Evolutionary conservation across 2,113 vertebrate species (phyloP), one percentile per base, ranked within the genome.

Genomic region (Papio anubis): DNA sequence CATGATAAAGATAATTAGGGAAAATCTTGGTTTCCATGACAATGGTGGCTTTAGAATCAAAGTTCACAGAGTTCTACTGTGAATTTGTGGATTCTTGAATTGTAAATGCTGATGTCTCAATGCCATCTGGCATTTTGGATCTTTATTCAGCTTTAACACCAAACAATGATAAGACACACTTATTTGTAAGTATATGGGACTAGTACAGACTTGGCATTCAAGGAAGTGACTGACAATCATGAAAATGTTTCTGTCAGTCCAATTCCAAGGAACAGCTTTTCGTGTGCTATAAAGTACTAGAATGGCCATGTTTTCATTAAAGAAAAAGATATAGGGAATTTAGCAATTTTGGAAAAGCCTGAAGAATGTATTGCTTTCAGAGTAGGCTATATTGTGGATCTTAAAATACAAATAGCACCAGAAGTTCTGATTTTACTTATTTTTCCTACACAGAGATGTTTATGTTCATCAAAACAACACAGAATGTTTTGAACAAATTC

Each of bases 41-140:
- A 95, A 17, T 27, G 10, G 30, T 38, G 27, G 40, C 61, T 97
- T 97, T 75, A 95, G 68, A 93, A 80, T 83, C 83, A 79, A 96
- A 38, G 38, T 89, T 55, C 82, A 92, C 50, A 68, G 73, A 85
- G 21, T 83, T 93, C 89, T 72, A 30, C 52, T 61, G 13, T 73
- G 52, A 83, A 59, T 55, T 25, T 83, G 78, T 23, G 13, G 48
- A 45, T 86, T 88, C 55, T n/a, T 75, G 79, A 76, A 55, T 13
- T 85, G 66, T 75, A 93, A 85, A 93, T 48, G 35, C 61, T 52
- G 43, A 66, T 48, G 40, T 57, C n/a, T 64, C 82, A 4, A 2
- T 40, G 86, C 61, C 79, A 72, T 75, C 78, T 94, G 52, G 79
- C 21, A 23, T 91, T 88, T 48, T 66, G 68, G 72, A 93, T 64